Evolutionary conservation across 2,113 vertebrate genomes (phyloP), one percentile per base, ranked within the genome.

Genomic region (Bostrychus sinensis): DNA sequence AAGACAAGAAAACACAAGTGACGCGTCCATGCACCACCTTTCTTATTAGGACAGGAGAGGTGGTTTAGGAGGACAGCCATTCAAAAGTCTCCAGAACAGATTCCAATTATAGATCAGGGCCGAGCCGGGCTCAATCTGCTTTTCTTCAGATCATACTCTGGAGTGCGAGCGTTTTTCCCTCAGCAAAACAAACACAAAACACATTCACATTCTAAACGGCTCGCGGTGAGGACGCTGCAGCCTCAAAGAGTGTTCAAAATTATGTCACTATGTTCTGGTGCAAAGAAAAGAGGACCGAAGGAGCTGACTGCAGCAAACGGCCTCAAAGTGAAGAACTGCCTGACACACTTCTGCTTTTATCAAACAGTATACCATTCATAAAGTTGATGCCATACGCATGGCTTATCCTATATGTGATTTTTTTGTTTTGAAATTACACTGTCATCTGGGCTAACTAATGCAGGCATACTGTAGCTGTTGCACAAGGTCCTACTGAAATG

Each of bases 81-180:
- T 78, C 55, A 62, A 64, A 81, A 86, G 78, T 84, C 77, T 90
- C 90, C 92, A 75, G 92, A 92, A 89, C 81, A 90, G 91, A 88
- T 91, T 93, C 87, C 91, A 92, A 88, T 93, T 94, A 94, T 86
- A 92, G 91, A 94, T 95, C 90, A 89, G 85, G 84, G 90, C 88
- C 76, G 63, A 89, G 78, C 91, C 83, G 71, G 70, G 78, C 85
- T 92, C 86, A 90, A 84, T 92, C 89, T 91, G 73, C 81, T 77
- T 75, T 76, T 80, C 77, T 55, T 89, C 89, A 81, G 88, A 94
- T 93, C 87, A 89, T 88, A 91, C 91, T 90, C 78, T 89, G 80
- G 70, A 87, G 87, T 83, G 82, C 78, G 75, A 78, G 72, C 75
- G 74, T 77, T 75, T 82, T 81, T 89, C 89, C 86, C 82, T 75